Conservation (phyloP, 1,140 invertebrate genomes). For the Tribolium castaneum region DNA sequence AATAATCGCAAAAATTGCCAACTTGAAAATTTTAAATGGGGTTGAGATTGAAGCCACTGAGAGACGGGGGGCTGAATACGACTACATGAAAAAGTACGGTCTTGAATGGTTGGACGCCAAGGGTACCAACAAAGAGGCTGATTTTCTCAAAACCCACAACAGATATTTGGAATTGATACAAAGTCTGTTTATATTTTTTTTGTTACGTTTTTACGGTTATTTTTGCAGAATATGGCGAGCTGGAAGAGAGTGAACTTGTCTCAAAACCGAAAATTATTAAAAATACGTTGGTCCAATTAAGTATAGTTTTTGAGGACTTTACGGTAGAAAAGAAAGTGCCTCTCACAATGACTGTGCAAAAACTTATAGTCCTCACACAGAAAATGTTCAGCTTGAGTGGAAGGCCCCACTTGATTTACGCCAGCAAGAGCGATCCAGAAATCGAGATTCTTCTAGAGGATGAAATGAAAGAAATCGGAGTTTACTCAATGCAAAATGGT, state of each 20-base stretch:
- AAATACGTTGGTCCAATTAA: conserved; percentile 75
- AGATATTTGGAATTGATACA: conserved; percentile 73
- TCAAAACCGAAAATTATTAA: conserved; percentile 74
- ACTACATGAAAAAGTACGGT: conserved; percentile 86
- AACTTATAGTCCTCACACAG: conserved; percentile 79
- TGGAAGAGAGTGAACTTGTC: conserved; percentile 77
- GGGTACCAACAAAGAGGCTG: conserved; percentile 63
- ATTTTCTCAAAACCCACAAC: conserved; percentile 80
- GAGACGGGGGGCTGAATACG: conserved; percentile 86
- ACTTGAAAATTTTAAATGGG: conserved; percentile 76
- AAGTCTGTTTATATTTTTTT: conserved; percentile 58
- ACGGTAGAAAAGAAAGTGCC: conserved; percentile 77
- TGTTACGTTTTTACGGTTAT: not conserved
- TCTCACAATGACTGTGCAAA: conserved; percentile 84
- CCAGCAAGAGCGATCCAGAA: conserved; percentile 70
- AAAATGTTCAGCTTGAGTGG: conserved; percentile 73
- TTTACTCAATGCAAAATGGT: conserved; percentile 86
- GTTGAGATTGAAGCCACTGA: conserved; percentile 74
- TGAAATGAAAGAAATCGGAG: conserved; percentile 81
- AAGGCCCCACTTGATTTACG: conserved; percentile 65
- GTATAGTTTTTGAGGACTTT: conserved; percentile 69
- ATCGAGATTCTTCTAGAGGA: conserved; percentile 83
- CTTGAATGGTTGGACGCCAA: conserved; percentile 74
- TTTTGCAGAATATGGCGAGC: conserved; percentile 81
- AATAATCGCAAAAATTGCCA: conserved; percentile 78